phyloP scores from a whole-genome alignment of 1,140 invertebrate species.

The Drosophila leontia region DNA sequence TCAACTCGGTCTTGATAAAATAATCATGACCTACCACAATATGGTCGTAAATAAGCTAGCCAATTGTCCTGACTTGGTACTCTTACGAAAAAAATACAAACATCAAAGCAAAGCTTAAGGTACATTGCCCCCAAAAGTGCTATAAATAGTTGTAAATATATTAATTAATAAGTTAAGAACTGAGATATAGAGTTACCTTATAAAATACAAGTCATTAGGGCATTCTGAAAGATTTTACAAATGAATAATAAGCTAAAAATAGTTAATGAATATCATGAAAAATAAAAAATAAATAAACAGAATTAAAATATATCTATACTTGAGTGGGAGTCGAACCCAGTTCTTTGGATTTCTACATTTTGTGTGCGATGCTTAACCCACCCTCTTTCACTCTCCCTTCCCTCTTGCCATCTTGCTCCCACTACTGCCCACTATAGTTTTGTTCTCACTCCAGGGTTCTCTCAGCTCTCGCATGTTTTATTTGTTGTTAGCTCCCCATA shows the following conservation, averaged over 20 bases:
- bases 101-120: background rate
- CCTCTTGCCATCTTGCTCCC: background rate
- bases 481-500: constrained; percentile 13
- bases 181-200: background rate
- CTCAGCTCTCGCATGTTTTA: background rate
- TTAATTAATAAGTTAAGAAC: background rate
- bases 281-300: background rate
- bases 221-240: background rate
- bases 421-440: background rate
- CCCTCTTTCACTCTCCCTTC: background rate
- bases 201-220: background rate
- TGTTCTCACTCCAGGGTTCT: constrained; percentile 35
- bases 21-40: constrained; percentile 74
- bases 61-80: constrained; percentile 6
- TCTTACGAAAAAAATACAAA: background rate
- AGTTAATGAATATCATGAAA: background rate
- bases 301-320: background rate
- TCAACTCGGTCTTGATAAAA: constrained; percentile 63
- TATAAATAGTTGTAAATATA: background rate
- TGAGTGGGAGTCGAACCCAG: background rate
- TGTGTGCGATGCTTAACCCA: background rate
- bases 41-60: constrained; percentile 53
- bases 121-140: background rate
- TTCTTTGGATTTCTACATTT: background rate
- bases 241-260: background rate